Evolutionary conservation across 1,140 invertebrate species (phyloP).

Genomic region (Latrodectus geometricus): DNA sequence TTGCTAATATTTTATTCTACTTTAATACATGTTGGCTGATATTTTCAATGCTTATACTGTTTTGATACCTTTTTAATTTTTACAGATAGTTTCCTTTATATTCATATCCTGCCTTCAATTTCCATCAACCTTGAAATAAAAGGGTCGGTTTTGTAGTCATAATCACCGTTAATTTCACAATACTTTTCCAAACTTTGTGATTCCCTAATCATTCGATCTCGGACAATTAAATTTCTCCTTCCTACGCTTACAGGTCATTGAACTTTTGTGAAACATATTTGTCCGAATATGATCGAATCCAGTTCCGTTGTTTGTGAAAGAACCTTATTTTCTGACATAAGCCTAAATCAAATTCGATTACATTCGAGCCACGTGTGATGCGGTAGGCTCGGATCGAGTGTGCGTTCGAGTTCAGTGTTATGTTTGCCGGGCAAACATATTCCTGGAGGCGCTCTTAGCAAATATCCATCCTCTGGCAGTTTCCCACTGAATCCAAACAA

Average conservation of each 20-base stretch:
- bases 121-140: too few species aligned
- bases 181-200: too few species aligned
- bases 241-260: not conserved
- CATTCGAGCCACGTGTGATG: constrained; percentile 8
- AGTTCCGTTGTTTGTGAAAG: not conserved
- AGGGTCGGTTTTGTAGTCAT: too few species aligned
- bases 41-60: too few species aligned
- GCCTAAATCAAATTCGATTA: not conserved
- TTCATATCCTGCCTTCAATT: too few species aligned
- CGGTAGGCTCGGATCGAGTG: not conserved
- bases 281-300: not conserved
- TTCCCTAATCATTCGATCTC: too few species aligned
- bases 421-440: constrained; percentile 11
- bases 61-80: too few species aligned
- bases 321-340: not conserved
- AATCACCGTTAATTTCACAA: too few species aligned
- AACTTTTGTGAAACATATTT: not conserved
- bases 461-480: not conserved
- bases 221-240: too few species aligned
- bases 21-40: too few species aligned
- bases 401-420: constrained; percentile 17
- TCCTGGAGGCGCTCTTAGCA: constrained; percentile 7
- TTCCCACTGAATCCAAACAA: not conserved
- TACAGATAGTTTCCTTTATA: too few species aligned
- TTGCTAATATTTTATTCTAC: too few species aligned